phyloP scores from a whole-genome alignment of 2,888 invertebrate genomes.

The Spisula solida region DNA sequence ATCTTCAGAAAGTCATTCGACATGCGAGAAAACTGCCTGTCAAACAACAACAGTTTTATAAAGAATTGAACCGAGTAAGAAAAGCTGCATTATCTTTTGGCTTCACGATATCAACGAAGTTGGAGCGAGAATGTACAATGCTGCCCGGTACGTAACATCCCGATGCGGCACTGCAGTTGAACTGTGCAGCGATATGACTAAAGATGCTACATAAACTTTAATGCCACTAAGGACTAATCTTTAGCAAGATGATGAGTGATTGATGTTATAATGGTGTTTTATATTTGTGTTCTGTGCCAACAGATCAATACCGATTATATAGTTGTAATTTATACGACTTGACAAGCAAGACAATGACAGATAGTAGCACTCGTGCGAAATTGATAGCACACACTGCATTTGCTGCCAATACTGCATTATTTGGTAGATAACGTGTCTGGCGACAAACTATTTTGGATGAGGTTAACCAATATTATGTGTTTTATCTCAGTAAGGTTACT shows the following conservation, averaged over 20 bases:
- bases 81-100: constrained; percentile 97
- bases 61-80: constrained; percentile 96
- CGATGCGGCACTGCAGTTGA: constrained; percentile 95
- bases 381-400: neutral
- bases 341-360: neutral
- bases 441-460: neutral
- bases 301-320: neutral
- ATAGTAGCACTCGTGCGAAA: neutral
- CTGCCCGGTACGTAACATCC: constrained; percentile 93
- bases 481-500: neutral
- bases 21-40: constrained; percentile 98
- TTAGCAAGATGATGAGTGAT: constrained; percentile 72
- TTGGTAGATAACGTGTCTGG: neutral
- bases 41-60: constrained; percentile 97
- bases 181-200: constrained; percentile 90
- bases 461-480: neutral
- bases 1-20: constrained; percentile 97
- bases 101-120: constrained; percentile 94
- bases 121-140: constrained; percentile 95
- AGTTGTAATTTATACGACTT: neutral
- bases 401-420: neutral
- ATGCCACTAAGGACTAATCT: constrained; percentile 85
- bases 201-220: constrained; percentile 82
- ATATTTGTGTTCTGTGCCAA: neutral
- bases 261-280: neutral